Conservation (phyloP, 2,113 vertebrate genomes). For the Dromas ardeola region DNA sequence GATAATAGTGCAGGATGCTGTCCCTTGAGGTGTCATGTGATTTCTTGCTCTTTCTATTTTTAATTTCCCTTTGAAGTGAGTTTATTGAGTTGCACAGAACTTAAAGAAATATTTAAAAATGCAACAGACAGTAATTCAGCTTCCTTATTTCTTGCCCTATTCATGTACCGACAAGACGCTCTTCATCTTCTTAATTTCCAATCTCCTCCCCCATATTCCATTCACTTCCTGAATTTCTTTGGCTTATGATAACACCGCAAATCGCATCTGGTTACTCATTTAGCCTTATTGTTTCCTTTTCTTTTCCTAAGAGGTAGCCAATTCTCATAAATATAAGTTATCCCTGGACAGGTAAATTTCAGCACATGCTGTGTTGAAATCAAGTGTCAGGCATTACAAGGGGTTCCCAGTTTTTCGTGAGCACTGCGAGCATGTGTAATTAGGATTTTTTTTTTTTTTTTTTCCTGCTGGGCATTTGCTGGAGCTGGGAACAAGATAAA, state of each 20-base stretch:
- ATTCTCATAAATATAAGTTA: not conserved
- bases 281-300: not conserved
- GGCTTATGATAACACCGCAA: not conserved
- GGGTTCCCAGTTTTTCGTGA: not conserved
- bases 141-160: slow-evolving; percentile 4
- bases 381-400: not conserved
- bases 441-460: not conserved
- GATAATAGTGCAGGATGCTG: not conserved
- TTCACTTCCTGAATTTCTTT: not conserved
- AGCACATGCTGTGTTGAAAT: not conserved
- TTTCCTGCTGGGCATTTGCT: not conserved
- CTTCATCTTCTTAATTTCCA: not conserved
- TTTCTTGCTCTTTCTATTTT: slow-evolving; percentile 13
- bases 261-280: not conserved
- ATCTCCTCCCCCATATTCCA: not conserved
- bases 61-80: slow-evolving; percentile 14
- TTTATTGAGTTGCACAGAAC: not conserved
- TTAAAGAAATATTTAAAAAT: not conserved
- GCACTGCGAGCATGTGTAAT: not conserved
- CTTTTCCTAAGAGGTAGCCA: not conserved
- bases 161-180: not conserved
- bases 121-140: not conserved
- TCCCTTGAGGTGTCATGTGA: not conserved
- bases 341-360: not conserved
- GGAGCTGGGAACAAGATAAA: not conserved